These are phyloP conservation scores for Barnardius zonarius DNA, from an alignment of 2,113 vertebrate genomes.

Conservation along the genomic window DNA sequence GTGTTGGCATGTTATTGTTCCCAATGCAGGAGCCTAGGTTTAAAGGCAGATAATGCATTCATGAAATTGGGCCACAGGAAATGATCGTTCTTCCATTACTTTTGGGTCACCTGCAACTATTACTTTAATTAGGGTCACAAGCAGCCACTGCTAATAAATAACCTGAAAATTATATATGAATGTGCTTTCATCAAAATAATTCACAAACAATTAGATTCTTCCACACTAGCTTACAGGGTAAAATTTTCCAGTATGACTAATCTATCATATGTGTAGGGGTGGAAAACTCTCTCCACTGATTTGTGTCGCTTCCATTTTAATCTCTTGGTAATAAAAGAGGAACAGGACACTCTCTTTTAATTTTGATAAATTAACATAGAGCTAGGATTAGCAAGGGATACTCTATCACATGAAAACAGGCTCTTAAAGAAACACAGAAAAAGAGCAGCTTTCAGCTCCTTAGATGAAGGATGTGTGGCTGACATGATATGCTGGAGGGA, in stretches of 20 bases:
- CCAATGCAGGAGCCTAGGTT: slow-evolving; percentile 18
- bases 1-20: slow-evolving; percentile 49
- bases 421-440: neutral
- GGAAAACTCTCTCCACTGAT: neutral
- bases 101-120: slow-evolving; percentile 40
- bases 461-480: neutral
- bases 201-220: neutral
- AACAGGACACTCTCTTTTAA: neutral
- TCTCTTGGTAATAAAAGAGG: neutral
- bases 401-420: neutral
- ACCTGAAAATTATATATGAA: neutral
- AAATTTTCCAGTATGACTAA: neutral
- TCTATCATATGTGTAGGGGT: neutral
- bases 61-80: slow-evolving; percentile 47
- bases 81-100: neutral
- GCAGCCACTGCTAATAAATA: slow-evolving; percentile 6
- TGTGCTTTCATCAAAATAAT: neutral
- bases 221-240: neutral
- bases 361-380: neutral
- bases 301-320: neutral
- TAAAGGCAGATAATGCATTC: slow-evolving; percentile 28
- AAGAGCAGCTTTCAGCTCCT: neutral
- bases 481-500: neutral
- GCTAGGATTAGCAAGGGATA: neutral
- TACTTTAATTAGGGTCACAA: slow-evolving; percentile 31